Evolutionary conservation across 2,113 vertebrate genomes (phyloP).

Genomic region (Ptilorrhoa leucosticta): DNA sequence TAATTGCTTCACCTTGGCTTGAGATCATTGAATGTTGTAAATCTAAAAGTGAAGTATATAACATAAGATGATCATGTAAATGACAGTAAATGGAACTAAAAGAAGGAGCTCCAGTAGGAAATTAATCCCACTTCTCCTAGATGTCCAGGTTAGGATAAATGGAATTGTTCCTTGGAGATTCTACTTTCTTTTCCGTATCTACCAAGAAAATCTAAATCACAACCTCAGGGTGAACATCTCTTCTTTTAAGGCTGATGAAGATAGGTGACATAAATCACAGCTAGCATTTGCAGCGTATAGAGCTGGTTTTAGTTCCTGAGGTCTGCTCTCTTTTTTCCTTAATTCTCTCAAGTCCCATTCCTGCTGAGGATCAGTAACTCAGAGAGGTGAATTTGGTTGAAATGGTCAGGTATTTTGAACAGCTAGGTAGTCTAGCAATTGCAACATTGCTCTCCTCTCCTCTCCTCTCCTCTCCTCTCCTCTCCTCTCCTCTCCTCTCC

Average conservation of each 20-base stretch:
- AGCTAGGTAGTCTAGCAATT: not conserved
- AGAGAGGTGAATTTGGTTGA: not conserved
- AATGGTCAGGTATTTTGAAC: not conserved
- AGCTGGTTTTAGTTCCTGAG: not conserved
- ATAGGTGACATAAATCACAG: not conserved
- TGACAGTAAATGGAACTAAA: not conserved
- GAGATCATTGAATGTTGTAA: not conserved
- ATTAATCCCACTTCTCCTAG: not conserved
- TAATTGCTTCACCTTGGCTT: not conserved
- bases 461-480: too few species aligned
- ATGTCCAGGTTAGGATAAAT: not conserved
- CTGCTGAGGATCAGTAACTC: not conserved
- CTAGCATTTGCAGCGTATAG: not conserved
- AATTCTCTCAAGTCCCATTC: not conserved
- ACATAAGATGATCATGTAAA: not conserved
- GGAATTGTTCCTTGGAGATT: not conserved
- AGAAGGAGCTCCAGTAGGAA: not conserved
- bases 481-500: too few species aligned
- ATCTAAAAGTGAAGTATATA: not conserved
- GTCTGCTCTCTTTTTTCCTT: not conserved
- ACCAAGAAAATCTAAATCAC: not conserved
- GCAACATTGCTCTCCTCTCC: rapidly evolving
- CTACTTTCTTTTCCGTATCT: not conserved
- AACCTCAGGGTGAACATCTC: not conserved
- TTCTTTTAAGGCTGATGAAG: not conserved